phyloP scores from a whole-genome alignment of 2,888 invertebrate genomes.

The Andrena fulva region DNA sequence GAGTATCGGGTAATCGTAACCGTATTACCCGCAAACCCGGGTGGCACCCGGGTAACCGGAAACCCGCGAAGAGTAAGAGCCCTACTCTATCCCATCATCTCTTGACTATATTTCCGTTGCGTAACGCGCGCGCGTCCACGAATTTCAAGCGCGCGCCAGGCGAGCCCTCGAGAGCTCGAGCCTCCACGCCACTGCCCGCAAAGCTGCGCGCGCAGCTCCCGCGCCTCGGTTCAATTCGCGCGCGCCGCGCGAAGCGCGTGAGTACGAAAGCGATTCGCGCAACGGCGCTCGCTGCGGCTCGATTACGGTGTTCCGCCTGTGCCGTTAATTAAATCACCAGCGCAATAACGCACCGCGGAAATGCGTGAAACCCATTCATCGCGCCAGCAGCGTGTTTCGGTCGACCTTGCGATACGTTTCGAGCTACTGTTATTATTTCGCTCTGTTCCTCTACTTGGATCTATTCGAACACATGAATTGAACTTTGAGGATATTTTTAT shows the following conservation, averaged over 20 bases:
- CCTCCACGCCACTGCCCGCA: conserved; percentile 5
- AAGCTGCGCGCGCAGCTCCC: conserved; percentile 27
- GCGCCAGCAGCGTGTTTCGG: too few relatives aligned
- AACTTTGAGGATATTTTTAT: too few relatives aligned
- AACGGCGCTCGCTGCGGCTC: neutral
- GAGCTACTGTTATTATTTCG: too few relatives aligned
- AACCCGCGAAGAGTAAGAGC: too few relatives aligned
- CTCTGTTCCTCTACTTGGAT: too few relatives aligned
- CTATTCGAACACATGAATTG: too few relatives aligned
- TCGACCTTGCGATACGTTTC: neutral
- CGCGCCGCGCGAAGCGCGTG: conserved; percentile 3
- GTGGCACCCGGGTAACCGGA: too few relatives aligned
- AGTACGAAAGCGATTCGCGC: conserved; percentile 48
- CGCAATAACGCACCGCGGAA: conserved; percentile 6
- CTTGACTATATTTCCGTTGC: conserved; percentile 12
- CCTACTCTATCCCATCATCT: conserved; percentile 4
- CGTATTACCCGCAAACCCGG: too few relatives aligned
- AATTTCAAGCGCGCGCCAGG: conserved; percentile 42
- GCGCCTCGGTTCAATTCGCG: conserved; percentile 46
- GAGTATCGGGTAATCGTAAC: too few relatives aligned
- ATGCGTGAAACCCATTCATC: neutral
- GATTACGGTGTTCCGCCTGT: conserved; percentile 49
- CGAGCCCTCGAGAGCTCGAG: neutral
- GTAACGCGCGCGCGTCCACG: conserved; percentile 2
- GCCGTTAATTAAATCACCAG: conserved; percentile 48